Base-by-base conservation (phyloP, 2,888 invertebrate genomes). In the Mythimna pallens region DNA sequence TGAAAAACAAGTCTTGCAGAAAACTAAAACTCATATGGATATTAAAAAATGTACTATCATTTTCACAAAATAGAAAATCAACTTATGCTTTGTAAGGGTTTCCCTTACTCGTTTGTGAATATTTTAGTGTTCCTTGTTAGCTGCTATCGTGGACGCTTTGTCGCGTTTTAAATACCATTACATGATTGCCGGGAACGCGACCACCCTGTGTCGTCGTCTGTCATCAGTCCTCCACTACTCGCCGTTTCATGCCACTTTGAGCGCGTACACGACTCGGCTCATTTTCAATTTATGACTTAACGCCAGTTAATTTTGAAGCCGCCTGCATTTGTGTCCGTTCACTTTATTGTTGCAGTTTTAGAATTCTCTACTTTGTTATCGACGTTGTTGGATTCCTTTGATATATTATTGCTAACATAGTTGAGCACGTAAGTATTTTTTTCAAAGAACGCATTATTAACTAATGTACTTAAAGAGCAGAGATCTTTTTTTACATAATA, bases 251-350 rank as follows among this genome's bases (percentile, higher is more conserved):
- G 87, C 81, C 84, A 86, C 81, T 86, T 85, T 79, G 81, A 80
- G 80, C 81, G 81, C 78, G 70, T 84, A 78, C 76, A 85, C 82
- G 78, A 80, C 68, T 80, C 82, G 75, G 78, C 81, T 84, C 86
- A 87, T 89, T 82, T 87, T 84, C 73, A 84, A 89, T 91, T 90
- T 88, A 89, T 84, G 85, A 82, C 80, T 76, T 88, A 85, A 86
- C 88, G 87, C 85, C 80, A 78, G 81, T 81, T 83, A 78, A 87
- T 84, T 88, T 81, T 68, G 69, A 78, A 80, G 64, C 68, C 61
- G 68, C 67, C 67, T 78, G 71, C 78, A 80, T 82, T 81, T 65
- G 75, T 76, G 73, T 63, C 63, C 75, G 72, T 82, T 78, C 76
- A 75, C 76, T 81, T 78, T 73, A 65, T 57, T 57, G 69, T 74